Evolutionary conservation across 2,797 vertebrate species (phyloP).

Genomic region (Falco concolor): DNA sequence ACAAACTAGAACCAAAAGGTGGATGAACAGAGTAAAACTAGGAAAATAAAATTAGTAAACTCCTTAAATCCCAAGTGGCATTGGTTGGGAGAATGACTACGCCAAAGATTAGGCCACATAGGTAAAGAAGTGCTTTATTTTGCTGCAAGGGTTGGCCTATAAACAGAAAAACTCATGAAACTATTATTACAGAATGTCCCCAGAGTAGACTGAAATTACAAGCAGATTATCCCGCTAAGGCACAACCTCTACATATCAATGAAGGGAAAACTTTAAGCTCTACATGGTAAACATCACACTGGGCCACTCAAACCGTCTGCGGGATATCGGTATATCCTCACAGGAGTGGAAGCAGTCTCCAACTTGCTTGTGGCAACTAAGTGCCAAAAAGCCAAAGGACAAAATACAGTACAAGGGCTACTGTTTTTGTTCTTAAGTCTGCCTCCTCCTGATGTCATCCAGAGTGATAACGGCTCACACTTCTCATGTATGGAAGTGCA

Average conservation of each 20-base stretch:
- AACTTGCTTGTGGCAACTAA: background rate
- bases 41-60: background rate
- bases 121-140: background rate
- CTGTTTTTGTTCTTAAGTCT: too few species aligned
- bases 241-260: too few species aligned
- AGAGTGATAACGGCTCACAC: background rate
- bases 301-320: too few species aligned
- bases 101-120: background rate
- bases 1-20: background rate
- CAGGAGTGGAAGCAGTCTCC: background rate
- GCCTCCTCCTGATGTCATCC: too few species aligned
- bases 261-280: too few species aligned
- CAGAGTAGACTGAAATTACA: too few species aligned
- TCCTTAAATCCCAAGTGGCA: background rate
- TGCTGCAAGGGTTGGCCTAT: too few species aligned
- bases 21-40: too few species aligned
- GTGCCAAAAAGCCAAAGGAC: background rate
- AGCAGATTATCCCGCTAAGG: too few species aligned
- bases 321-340: background rate
- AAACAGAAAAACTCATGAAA: too few species aligned
- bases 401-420: background rate
- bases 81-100: background rate
- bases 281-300: too few species aligned
- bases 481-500: background rate
- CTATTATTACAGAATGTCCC: too few species aligned